These are phyloP conservation scores for Paramormyrops hopkinsi DNA, from an alignment of 2,797 vertebrate species.

Conservation along the genomic window DNA sequence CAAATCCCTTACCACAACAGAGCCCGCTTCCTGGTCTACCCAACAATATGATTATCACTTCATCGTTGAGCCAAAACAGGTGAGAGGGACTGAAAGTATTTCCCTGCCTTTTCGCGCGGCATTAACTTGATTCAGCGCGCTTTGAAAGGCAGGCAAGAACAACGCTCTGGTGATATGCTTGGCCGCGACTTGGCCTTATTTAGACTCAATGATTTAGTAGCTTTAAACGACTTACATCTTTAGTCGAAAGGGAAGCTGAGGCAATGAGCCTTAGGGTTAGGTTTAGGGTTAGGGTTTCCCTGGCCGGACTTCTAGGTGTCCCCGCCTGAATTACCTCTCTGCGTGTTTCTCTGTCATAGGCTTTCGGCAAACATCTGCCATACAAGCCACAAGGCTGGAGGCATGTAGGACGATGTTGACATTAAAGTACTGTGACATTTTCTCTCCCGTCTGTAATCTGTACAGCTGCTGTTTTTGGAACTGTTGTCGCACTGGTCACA, in stretches of 20 bases:
- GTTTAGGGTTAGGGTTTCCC: no score
- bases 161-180: constrained; percentile 56
- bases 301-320: not conserved
- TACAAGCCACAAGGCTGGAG: not conserved
- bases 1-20: not conserved
- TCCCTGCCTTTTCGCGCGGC: not conserved
- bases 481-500: not conserved
- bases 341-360: not conserved
- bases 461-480: not conserved
- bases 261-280: constrained; percentile 6
- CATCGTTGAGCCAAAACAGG: constrained; percentile 13
- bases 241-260: constrained; percentile 32
- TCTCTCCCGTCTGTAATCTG: not conserved
- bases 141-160: constrained; percentile 36
- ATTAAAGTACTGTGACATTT: not conserved
- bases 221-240: constrained; percentile 29
- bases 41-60: not conserved
- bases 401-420: not conserved
- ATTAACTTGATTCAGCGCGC: not conserved
- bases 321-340: not conserved
- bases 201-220: constrained; percentile 22
- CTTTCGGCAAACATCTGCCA: not conserved
- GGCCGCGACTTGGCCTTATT: constrained; percentile 36
- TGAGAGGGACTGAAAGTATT: not conserved
- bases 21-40: not conserved